These are phyloP conservation scores for Spilogale gracilis DNA, from an alignment of 2,113 vertebrate genomes.

Conservation along the genomic window DNA sequence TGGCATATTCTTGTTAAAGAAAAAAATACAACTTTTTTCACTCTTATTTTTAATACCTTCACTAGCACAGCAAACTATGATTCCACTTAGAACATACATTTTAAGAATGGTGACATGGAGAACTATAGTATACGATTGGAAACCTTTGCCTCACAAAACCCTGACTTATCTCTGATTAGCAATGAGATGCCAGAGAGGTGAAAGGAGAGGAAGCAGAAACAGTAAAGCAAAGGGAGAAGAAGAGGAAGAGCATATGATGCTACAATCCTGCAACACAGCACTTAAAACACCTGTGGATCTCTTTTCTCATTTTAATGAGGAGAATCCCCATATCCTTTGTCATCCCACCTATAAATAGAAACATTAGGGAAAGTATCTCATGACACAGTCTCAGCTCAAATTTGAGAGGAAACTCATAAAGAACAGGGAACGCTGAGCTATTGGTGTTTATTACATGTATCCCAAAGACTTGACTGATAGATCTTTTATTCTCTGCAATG, in stretches of 20 bases:
- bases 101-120: not conserved
- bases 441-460: not conserved
- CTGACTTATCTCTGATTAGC: not conserved
- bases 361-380: not conserved
- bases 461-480: not conserved
- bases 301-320: not conserved
- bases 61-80: not conserved
- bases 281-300: not conserved
- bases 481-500: not conserved
- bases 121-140: not conserved
- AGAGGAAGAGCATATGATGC: not conserved
- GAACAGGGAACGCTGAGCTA: not conserved
- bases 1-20: not conserved
- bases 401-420: not conserved
- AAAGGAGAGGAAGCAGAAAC: not conserved
- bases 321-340: not conserved
- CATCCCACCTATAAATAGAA: not conserved
- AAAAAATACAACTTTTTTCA: not conserved
- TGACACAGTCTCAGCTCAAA: not conserved
- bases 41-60: not conserved
- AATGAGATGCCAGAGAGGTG: not conserved
- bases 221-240: not conserved
- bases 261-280: not conserved
- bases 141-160: not conserved
- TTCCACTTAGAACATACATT: not conserved